A percentile compares a stretch with the other conserved stretches of the same genome.
These are phyloP conservation scores for Myathropa florea DNA, from an alignment of 2,888 invertebrate species.

Conservation along the genomic window DNA sequence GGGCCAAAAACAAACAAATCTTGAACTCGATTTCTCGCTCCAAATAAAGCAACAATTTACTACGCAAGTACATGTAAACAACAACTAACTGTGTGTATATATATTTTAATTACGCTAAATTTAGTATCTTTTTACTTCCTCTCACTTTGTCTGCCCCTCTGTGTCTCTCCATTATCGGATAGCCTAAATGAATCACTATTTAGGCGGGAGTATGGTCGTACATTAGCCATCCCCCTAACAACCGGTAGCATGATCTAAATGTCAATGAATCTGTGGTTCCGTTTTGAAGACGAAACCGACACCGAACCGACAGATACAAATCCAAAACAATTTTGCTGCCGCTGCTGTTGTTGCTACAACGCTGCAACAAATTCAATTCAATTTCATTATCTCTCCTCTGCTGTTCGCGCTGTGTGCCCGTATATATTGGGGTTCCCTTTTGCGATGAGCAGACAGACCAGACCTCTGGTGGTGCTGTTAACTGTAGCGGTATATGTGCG, in stretches of 20 bases:
- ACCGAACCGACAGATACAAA: constrained; percentile 10
- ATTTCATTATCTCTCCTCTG: constrained; percentile 59
- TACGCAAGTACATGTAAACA: not conserved
- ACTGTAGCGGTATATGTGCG: constrained; percentile 12
- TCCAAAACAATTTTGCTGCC: constrained; percentile 32
- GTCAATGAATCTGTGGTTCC: constrained; percentile 68
- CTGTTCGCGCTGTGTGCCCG: constrained; percentile 16
- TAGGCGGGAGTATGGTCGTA: constrained; percentile 37
- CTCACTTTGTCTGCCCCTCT: not conserved
- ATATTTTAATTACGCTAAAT: constrained; percentile 21
- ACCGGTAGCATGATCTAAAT: constrained; percentile 67
- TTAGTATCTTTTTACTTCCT: constrained; percentile 3
- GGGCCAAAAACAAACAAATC: constrained; percentile 11
- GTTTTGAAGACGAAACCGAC: constrained; percentile 49
- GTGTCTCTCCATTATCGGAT: constrained; percentile 2
- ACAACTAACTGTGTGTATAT: not conserved
- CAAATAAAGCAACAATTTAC: constrained; percentile 15
- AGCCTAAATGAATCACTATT: constrained; percentile 51
- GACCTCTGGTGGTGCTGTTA: not conserved
- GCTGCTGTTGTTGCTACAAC: not conserved
- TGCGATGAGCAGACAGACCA: not conserved
- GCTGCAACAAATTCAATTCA: constrained; percentile 56
- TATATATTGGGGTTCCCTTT: constrained; percentile 43
- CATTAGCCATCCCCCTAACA: constrained; percentile 25
- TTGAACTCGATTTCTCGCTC: constrained; percentile 57